Conservation (phyloP, 2,888 invertebrate species). For the Phyllotreta striolata region DNA sequence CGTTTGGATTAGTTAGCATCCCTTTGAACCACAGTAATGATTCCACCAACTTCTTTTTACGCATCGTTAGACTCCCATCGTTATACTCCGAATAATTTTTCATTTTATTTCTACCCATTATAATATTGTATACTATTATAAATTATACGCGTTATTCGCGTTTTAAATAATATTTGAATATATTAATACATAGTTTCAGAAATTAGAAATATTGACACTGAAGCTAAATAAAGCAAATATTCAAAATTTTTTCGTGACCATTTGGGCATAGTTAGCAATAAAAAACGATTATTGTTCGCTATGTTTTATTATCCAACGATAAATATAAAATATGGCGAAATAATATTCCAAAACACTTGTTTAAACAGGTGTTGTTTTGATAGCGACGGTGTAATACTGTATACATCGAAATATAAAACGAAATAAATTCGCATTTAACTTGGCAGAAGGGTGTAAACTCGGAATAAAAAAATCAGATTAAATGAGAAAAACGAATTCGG, state of each 20-base stretch:
- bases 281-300: too few relatives aligned
- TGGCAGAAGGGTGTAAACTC: slow-evolving; percentile 8
- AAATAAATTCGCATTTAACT: slow-evolving; percentile 11
- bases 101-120: too few relatives aligned
- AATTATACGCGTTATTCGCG: too few relatives aligned
- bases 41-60: slow-evolving; percentile 4
- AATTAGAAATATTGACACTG: too few relatives aligned
- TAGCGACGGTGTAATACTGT: neutral
- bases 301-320: neutral
- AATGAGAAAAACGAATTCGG: slow-evolving; percentile 9
- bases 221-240: too few relatives aligned
- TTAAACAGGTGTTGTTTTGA: slow-evolving; percentile 4
- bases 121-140: too few relatives aligned
- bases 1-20: slow-evolving; percentile 19
- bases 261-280: too few relatives aligned
- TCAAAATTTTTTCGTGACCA: too few relatives aligned
- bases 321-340: neutral
- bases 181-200: too few relatives aligned
- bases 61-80: slow-evolving; percentile 13
- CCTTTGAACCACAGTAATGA: slow-evolving; percentile 17
- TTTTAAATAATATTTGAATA: too few relatives aligned
- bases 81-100: neutral
- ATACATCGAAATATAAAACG: slow-evolving; percentile 3
- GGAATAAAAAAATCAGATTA: slow-evolving; percentile 13
- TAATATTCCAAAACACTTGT: slow-evolving; percentile 7